A percentile compares a stretch with the other conserved stretches of the same genome.
phyloP scores from a whole-genome alignment of 1,140 invertebrate species.

The Prorops nasuta region DNA sequence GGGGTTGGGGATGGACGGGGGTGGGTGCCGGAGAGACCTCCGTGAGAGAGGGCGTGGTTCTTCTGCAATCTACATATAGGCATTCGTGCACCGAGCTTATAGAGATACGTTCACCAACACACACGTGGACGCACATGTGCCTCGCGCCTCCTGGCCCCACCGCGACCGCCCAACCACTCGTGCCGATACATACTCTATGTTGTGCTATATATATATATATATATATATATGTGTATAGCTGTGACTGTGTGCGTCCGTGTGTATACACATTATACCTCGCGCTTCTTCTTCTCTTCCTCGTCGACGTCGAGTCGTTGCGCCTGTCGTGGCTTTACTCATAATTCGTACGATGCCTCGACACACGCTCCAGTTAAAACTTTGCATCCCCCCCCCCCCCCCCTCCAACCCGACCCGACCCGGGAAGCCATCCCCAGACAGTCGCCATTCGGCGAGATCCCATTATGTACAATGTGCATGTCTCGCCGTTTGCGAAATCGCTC shows the following conservation, averaged over 20 bases:
- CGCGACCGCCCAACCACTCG: no score
- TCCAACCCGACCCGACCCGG: neutral
- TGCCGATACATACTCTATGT: no score
- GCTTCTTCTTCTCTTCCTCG: neutral
- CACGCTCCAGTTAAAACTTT: slow-evolving; percentile 42
- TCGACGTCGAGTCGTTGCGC: slow-evolving; percentile 9
- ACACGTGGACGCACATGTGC: slow-evolving; percentile 22
- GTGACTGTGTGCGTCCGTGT: slow-evolving; percentile 5
- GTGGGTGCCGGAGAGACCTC: slow-evolving; percentile 22
- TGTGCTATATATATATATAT: no score
- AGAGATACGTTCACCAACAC: slow-evolving; percentile 26
- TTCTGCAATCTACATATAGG: slow-evolving; percentile 47
- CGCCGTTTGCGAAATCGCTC: neutral
- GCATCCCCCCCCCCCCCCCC: slow-evolving; percentile 21
- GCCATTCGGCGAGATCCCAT: neutral
- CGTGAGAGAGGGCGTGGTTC: slow-evolving; percentile 49
- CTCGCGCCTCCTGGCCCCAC: no score
- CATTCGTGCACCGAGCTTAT: slow-evolving; percentile 35
- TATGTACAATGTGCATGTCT: neutral
- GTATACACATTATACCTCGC: neutral
- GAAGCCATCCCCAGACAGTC: neutral
- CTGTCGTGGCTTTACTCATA: slow-evolving; percentile 30
- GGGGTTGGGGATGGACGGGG: slow-evolving; percentile 40
- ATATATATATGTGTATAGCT: slow-evolving; percentile 18
- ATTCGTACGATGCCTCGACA: slow-evolving; percentile 40